A percentile compares a stretch with the other conserved stretches of the same genome.
Evolutionary conservation across 2,888 invertebrate species (phyloP).

Genomic region (Plemyria rubiginata): DNA sequence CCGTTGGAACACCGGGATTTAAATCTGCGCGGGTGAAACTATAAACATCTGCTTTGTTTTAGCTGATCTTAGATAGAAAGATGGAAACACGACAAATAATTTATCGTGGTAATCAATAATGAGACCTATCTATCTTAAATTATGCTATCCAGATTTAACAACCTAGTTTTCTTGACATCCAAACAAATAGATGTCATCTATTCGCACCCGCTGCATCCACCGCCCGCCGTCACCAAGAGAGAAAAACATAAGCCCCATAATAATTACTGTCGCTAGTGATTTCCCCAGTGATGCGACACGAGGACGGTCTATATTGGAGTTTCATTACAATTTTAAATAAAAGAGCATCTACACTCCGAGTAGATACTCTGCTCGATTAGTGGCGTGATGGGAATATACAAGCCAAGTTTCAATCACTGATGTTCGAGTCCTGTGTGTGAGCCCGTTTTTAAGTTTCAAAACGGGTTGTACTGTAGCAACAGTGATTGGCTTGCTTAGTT

Average conservation of each 20-base stretch:
- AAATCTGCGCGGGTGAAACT: too few species aligned
- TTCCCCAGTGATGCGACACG: conserved; percentile 56
- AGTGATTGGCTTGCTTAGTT: too few species aligned
- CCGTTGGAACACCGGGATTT: too few species aligned
- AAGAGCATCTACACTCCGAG: background rate
- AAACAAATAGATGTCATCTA: conserved; percentile 11
- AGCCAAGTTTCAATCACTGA: too few species aligned
- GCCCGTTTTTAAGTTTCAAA: background rate
- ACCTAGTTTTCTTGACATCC: conserved; percentile 8
- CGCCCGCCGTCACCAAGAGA: conserved; percentile 21
- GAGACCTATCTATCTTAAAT: background rate
- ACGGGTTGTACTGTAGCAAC: too few species aligned
- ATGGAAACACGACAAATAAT: too few species aligned
- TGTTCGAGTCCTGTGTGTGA: too few species aligned
- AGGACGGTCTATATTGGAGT: conserved; percentile 46
- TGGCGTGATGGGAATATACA: background rate
- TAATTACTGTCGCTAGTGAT: conserved; percentile 73
- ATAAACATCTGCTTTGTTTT: too few species aligned
- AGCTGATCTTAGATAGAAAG: too few species aligned
- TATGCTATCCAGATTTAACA: background rate
- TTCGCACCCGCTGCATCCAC: conserved; percentile 9
- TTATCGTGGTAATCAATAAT: too few species aligned
- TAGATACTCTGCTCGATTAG: background rate
- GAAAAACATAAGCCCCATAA: conserved; percentile 65
- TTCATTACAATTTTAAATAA: conserved; percentile 18